These are phyloP conservation scores for Lepidurus packardi DNA, from an alignment of 1,140 invertebrate genomes.

Conservation along the genomic window DNA sequence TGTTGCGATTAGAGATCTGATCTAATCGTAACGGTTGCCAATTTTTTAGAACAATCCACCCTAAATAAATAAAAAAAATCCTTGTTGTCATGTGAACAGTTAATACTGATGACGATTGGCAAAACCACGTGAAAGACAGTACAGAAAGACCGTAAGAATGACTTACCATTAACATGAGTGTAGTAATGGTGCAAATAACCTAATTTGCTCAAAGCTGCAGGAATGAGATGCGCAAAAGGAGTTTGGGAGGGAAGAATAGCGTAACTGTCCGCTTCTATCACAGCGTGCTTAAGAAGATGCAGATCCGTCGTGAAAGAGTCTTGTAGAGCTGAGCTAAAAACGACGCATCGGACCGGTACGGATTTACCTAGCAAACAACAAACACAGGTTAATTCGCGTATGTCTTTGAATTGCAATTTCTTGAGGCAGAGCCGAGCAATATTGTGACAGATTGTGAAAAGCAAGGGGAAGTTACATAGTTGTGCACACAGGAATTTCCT, in stretches of 20 bases:
- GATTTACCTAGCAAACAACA: slow-evolving; percentile 64
- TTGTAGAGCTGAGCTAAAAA: slow-evolving; percentile 56
- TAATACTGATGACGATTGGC: slow-evolving; percentile 27
- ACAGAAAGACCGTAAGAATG: too few species aligned
- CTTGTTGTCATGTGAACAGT: neutral
- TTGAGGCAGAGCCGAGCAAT: neutral
- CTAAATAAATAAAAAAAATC: slow-evolving; percentile 47
- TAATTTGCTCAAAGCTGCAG: slow-evolving; percentile 66
- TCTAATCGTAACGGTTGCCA: slow-evolving; percentile 88
- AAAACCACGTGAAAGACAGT: neutral
- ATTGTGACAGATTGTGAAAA: neutral
- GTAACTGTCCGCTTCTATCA: slow-evolving; percentile 83
- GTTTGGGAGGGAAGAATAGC: slow-evolving; percentile 87
- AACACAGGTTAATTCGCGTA: neutral
- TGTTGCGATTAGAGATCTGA: slow-evolving; percentile 75
- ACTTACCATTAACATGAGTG: slow-evolving; percentile 67
- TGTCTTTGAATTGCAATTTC: neutral
- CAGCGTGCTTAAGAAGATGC: slow-evolving; percentile 30
- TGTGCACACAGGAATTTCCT: neutral
- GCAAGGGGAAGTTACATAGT: neutral
- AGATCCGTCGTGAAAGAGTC: slow-evolving; percentile 26
- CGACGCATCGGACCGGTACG: slow-evolving; percentile 84
- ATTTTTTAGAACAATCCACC: slow-evolving; percentile 83
- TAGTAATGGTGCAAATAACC: slow-evolving; percentile 70
- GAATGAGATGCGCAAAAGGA: slow-evolving; percentile 74